Evolutionary conservation across 92 coral and sea anemone genomes (phyloP), one percentile per base, ranked within the genome.

Genomic region (Umimayanthus kanabou): DNA sequence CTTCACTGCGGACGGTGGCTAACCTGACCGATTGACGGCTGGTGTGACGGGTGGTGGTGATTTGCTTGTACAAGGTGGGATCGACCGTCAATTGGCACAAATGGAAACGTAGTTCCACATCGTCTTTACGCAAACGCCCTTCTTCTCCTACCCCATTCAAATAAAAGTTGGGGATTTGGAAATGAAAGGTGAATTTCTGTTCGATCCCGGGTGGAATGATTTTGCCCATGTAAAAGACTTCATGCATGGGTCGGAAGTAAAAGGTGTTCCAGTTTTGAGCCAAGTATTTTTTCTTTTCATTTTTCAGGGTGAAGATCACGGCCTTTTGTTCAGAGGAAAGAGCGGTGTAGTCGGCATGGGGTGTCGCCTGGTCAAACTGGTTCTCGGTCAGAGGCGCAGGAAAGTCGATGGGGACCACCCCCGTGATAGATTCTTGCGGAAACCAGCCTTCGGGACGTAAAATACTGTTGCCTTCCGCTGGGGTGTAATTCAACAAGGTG

Each of bases 401-500:
- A n/a, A n/a, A n/a, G n/a, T n/a, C n/a, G n/a, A n/a, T n/a, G n/a
- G n/a, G n/a, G n/a, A n/a, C n/a, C n/a, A n/a, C n/a, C n/a, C 57
- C 57, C 4, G 57, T 42, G 10, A 8, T 4, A 5, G 53, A 26
- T 14, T 39, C 47, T 33, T 33, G 45, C 3, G 78, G 22, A 2
- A 76, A 11, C 80, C 80, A 76, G 0, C 57, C 80, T 76, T 76
- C 23, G 5, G 57, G 57, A 14, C 22, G 80, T 15, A 76, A 76
- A 11, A 76, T 15, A 22, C 55, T 76, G 57, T 76, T 47, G 30
- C 82, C 82, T 23, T 49, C 82, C 4, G 39, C 0, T 3, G 65
- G 39, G 0, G 88, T 83, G 64, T 81, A 89, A 45, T 89, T 89
- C 11, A 80, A 76, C 76, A 85, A 26, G 74, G 89, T 86, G 47